Evolutionary conservation across 2,797 vertebrate genomes (phyloP), one percentile per base, ranked within the genome.

Genomic region (Ispidina picta): DNA sequence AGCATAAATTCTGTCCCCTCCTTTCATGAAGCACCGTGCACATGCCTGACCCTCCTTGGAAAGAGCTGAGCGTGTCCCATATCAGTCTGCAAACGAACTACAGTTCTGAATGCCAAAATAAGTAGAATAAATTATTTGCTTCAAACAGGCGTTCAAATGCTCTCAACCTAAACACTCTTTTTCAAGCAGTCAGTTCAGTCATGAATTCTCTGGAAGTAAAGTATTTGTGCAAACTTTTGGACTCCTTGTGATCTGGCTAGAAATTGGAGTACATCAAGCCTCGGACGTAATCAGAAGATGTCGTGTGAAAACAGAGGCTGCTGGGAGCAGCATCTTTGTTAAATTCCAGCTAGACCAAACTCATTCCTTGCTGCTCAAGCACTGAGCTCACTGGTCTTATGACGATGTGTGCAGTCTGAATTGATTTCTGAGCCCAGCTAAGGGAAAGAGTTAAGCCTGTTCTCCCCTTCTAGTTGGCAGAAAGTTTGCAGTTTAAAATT

Each of bases 401-500:
- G 60, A 31, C 83, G 95, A 5, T 76, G 68, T 62, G 22, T 93
- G 63, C 66, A 95, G 79, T 92, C 76, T 76, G 81, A 49, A 87
- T 55, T 76, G 73, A 84, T 96, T 89, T 93, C 88, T 81, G 90
- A 97, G 90, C 73, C 78, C 58, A 59, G 93, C 80, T 96, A 86
- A 94, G 93, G 75, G 97, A 98, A 98, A 97, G 97, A 98, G 97
- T 98, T 98, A 98, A 98, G 96, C 96, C 89, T 93, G 88, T 97
- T 97, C 96, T 97, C 92, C 94, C 95, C 91, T 98, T 93, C 97
- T 96, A 96, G 95, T 96, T 98, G 98, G 98, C 98, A 98, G 97
- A 97, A 98, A 98, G 95, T 98, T 98, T 98, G 97, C 96, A 97
- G 97, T 98, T 98, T 98, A 98, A 98, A 98, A 98, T 98, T 98